phyloP scores from a whole-genome alignment of 2,113 vertebrate species.

The Salvelinus namaycush region DNA sequence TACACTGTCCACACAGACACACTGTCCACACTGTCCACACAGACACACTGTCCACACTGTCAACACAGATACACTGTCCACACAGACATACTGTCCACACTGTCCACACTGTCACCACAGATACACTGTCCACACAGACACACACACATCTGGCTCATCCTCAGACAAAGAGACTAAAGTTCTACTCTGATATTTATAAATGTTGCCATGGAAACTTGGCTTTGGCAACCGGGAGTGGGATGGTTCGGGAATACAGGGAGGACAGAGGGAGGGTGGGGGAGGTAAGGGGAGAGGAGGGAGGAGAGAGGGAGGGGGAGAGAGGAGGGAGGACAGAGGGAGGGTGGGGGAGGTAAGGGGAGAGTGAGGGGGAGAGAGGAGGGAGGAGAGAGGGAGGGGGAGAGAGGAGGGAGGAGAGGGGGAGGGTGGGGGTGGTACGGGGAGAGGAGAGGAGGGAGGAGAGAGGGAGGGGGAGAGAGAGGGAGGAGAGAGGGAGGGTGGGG shows the following conservation, averaged over 20 bases:
- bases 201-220: slow-evolving; percentile 70
- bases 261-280: background rate
- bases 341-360: background rate
- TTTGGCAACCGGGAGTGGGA: slow-evolving; percentile 58
- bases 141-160: slow-evolving; percentile 42
- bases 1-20: too few relatives aligned
- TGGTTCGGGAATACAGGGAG: slow-evolving; percentile 60
- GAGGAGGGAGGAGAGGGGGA: slow-evolving; percentile 1
- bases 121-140: too few relatives aligned
- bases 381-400: background rate
- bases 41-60: too few relatives aligned
- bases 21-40: too few relatives aligned
- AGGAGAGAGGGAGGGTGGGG: slow-evolving; percentile 2
- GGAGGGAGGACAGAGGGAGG: too few relatives aligned
- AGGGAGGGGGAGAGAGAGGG: slow-evolving; percentile 10
- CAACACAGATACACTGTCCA: too few relatives aligned
- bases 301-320: too few relatives aligned
- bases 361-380: too few relatives aligned
- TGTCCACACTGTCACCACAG: too few relatives aligned
- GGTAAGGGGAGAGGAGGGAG: background rate
- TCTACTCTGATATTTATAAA: slow-evolving; percentile 66
- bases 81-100: too few relatives aligned
- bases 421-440: background rate
- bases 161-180: slow-evolving; percentile 69
- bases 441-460: slow-evolving; percentile 13